phyloP scores from a whole-genome alignment of 2,797 vertebrate genomes.

The Sardinella longiceps region DNA sequence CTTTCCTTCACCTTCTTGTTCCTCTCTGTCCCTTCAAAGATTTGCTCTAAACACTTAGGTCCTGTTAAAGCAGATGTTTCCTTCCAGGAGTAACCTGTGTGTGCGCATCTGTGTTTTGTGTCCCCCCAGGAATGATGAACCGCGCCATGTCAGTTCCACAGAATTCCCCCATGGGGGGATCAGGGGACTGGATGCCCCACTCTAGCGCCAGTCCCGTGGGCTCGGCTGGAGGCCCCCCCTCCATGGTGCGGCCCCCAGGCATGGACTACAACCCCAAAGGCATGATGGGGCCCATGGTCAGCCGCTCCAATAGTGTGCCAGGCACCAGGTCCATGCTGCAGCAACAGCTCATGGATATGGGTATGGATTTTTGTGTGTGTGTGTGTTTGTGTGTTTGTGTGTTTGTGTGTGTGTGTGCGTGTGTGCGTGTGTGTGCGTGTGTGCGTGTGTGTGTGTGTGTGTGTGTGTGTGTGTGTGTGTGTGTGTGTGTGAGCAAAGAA shows the following conservation, averaged over 20 bases:
- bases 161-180: slow-evolving; percentile 72
- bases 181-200: slow-evolving; percentile 86
- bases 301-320: slow-evolving; percentile 84
- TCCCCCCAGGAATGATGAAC: slow-evolving; percentile 76
- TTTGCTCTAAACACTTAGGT: not conserved
- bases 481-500: not conserved
- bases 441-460: not conserved
- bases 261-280: slow-evolving; percentile 74
- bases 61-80: not conserved
- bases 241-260: slow-evolving; percentile 73
- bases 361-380: slow-evolving; percentile 70
- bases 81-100: not conserved
- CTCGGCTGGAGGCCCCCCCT: slow-evolving; percentile 73
- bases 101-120: slow-evolving; percentile 1
- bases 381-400: not conserved
- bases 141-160: slow-evolving; percentile 82
- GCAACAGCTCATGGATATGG: slow-evolving; percentile 90
- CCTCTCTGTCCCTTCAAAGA: not conserved
- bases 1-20: not conserved
- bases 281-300: slow-evolving; percentile 76
- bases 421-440: too few species aligned
- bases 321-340: slow-evolving; percentile 81
- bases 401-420: not conserved
- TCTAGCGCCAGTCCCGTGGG: slow-evolving; percentile 75
- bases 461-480: not conserved